Conservation (phyloP, 2,888 invertebrate species). For the Caradrina clavipalpis region DNA sequence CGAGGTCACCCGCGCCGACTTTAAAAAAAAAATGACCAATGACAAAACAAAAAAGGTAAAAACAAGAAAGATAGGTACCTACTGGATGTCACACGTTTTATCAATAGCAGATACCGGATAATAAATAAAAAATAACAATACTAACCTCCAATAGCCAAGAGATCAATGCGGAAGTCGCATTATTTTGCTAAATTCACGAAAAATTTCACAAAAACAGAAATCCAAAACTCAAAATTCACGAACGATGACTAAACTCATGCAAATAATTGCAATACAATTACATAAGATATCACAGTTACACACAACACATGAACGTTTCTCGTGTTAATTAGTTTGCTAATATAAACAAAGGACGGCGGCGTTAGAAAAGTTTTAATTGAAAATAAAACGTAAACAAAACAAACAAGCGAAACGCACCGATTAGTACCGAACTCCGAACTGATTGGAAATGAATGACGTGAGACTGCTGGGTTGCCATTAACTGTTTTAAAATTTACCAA, state of each 20-base stretch:
- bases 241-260: constrained; percentile 68
- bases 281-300: constrained; percentile 73
- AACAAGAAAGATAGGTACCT: constrained; percentile 35
- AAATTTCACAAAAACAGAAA: constrained; percentile 66
- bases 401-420: constrained; percentile 65
- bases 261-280: constrained; percentile 58
- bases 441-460: constrained; percentile 58
- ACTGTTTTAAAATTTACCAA: background rate
- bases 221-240: constrained; percentile 65
- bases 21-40: constrained; percentile 75
- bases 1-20: constrained; percentile 74
- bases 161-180: constrained; percentile 37
- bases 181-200: constrained; percentile 47
- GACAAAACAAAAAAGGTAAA: constrained; percentile 74
- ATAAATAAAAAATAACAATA: constrained; percentile 42
- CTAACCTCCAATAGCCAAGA: constrained; percentile 49
- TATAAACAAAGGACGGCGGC: constrained; percentile 62
- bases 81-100: constrained; percentile 45
- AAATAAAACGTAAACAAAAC: constrained; percentile 76
- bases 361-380: constrained; percentile 65
- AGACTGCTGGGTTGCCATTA: constrained; percentile 53
- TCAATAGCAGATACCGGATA: constrained; percentile 37
- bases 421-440: constrained; percentile 68
- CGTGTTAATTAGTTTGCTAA: constrained; percentile 53
- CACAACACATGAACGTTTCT: constrained; percentile 70